A percentile compares a stretch with the other conserved stretches of the same genome.
Conservation (phyloP, 2,113 vertebrate species). For the Psettodes erumei region DNA sequence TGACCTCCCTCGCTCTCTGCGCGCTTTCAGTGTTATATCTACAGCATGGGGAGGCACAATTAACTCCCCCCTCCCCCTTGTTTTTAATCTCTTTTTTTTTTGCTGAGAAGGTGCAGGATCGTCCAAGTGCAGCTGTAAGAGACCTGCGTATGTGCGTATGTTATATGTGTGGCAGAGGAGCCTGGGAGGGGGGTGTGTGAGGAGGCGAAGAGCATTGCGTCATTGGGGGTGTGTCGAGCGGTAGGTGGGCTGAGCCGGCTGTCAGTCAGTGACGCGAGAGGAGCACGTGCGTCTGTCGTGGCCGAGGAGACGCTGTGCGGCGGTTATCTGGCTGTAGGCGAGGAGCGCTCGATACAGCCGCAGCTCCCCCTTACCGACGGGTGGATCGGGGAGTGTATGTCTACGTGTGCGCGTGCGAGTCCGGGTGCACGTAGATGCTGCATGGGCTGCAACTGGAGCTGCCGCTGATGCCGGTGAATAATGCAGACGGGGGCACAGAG, state of each 20-base stretch:
- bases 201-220: conserved; percentile 76
- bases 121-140: conserved; percentile 45
- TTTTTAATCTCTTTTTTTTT: conserved; percentile 32
- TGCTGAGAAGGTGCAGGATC: conserved; percentile 26
- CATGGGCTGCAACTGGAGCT: conserved; percentile 66
- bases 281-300: conserved; percentile 84
- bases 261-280: conserved; percentile 86
- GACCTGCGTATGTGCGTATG: conserved; percentile 36
- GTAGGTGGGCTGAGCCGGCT: conserved; percentile 79
- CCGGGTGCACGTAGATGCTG: conserved; percentile 54
- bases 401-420: conserved; percentile 36
- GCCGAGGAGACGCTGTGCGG: conserved; percentile 72
- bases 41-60: conserved; percentile 76
- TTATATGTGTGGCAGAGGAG: conserved; percentile 32
- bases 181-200: conserved; percentile 32
- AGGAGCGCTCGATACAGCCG: conserved; percentile 60
- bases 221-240: conserved; percentile 79
- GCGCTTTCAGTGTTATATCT: conserved; percentile 12
- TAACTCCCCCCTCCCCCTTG: conserved; percentile 57
- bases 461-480: conserved; percentile 75
- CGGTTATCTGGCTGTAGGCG: conserved; percentile 63
- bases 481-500: conserved; percentile 82
- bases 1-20: conserved; percentile 11
- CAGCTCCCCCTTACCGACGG: conserved; percentile 60
- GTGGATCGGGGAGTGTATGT: conserved; percentile 45